A percentile compares a stretch with the other conserved stretches of the same genome.
Conservation (phyloP, 2,797 vertebrate species). For the Oceanodroma leucorhoa region DNA sequence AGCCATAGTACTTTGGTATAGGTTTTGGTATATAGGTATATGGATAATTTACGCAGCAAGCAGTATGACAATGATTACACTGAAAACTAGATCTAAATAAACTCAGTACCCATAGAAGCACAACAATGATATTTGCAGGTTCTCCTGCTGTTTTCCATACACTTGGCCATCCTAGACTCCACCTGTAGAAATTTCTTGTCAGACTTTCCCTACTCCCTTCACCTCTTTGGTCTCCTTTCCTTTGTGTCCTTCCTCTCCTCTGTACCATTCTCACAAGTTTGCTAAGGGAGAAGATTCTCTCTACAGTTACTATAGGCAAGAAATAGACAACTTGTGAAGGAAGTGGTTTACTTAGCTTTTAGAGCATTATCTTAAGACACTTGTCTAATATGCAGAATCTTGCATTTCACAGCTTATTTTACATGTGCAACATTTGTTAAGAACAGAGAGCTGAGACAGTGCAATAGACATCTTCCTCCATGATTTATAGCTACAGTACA, state of each 20-base stretch:
- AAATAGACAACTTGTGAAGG: neutral
- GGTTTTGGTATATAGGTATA: neutral
- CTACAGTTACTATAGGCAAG: neutral
- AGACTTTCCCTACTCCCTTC: neutral
- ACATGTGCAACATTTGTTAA: neutral
- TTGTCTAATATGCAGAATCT: neutral
- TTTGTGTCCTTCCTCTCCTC: neutral
- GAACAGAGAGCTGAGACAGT: neutral
- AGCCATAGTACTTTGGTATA: neutral
- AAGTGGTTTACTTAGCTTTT: neutral
- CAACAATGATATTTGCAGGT: neutral
- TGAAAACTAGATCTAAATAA: neutral
- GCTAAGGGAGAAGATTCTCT: neutral
- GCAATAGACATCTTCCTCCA: neutral
- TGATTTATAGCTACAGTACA: neutral
- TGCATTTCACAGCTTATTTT: neutral
- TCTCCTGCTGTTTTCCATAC: neutral
- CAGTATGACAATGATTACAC: neutral
- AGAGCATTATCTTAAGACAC: neutral
- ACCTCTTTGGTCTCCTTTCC: neutral
- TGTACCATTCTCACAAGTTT: neutral
- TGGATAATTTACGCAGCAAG: neutral
- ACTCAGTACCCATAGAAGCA: neutral
- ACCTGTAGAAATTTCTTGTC: neutral
- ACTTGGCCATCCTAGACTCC: neutral